Percentiles rank a stretch among this genome's conserved stretches.
phyloP scores from a whole-genome alignment of 2,888 invertebrate genomes.

The Ptychoptera albimana region DNA sequence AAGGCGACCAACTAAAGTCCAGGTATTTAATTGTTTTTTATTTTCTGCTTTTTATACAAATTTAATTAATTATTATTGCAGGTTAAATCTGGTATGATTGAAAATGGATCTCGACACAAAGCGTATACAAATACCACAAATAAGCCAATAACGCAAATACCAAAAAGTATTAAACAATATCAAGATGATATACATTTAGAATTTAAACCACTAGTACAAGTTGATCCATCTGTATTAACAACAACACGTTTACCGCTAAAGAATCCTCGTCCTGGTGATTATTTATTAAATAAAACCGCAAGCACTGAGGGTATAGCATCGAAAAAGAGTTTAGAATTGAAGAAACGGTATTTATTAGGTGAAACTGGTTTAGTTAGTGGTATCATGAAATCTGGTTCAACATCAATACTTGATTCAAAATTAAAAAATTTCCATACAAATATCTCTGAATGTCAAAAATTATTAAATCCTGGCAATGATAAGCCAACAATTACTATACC shows the following conservation, averaged over 20 bases:
- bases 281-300: conserved; percentile 63
- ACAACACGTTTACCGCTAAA: conserved; percentile 31
- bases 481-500: conserved; percentile 54
- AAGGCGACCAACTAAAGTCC: conserved; percentile 44
- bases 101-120: conserved; percentile 15
- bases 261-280: conserved; percentile 51
- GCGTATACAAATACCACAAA: conserved; percentile 2
- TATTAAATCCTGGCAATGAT: conserved; percentile 60
- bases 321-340: conserved; percentile 71
- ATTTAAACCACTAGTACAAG: conserved; percentile 30
- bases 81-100: conserved; percentile 26
- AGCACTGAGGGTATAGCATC: conserved; percentile 80
- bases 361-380: conserved; percentile 47
- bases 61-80: conserved; percentile 10
- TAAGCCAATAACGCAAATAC: too few relatives aligned
- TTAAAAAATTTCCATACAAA: conserved; percentile 70
- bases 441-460: conserved; percentile 77
- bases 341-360: conserved; percentile 68
- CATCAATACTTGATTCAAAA: conserved; percentile 69
- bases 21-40: conserved; percentile 25
- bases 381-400: conserved; percentile 67
- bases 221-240: conserved; percentile 26
- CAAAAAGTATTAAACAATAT: conserved; percentile 13
- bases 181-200: conserved; percentile 19
- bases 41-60: neutral